Evolutionary conservation across 2,888 invertebrate species (phyloP).

Genomic region (Nymphalis urticae): DNA sequence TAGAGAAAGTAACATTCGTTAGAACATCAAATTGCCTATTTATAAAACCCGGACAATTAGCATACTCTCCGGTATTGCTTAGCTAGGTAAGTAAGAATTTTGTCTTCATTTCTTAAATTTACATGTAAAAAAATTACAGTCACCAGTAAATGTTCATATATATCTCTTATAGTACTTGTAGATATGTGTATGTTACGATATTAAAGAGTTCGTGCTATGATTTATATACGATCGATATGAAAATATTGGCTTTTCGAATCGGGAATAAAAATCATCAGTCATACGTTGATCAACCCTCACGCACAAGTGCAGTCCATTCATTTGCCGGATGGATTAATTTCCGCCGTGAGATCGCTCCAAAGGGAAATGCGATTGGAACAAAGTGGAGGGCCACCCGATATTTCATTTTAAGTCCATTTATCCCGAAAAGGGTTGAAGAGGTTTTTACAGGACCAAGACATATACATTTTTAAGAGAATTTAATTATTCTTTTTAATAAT

Average conservation of each 20-base stretch:
- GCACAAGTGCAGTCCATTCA: slow-evolving; percentile 79
- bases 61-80: no score
- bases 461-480: no score
- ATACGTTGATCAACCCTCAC: slow-evolving; percentile 61
- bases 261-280: slow-evolving; percentile 56
- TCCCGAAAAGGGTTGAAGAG: slow-evolving; percentile 39
- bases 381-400: slow-evolving; percentile 64
- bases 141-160: neutral
- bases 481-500: slow-evolving; percentile 5
- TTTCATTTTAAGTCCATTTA: slow-evolving; percentile 67
- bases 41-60: no score
- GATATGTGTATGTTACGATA: neutral
- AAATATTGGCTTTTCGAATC: slow-evolving; percentile 37
- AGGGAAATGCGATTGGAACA: slow-evolving; percentile 79
- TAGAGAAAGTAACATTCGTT: no score
- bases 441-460: slow-evolving; percentile 19
- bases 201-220: slow-evolving; percentile 1
- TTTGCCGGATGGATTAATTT: slow-evolving; percentile 80
- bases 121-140: no score
- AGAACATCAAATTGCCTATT: no score
- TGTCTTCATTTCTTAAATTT: no score
- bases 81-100: no score
- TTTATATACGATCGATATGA: slow-evolving; percentile 1
- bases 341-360: slow-evolving; percentile 77
- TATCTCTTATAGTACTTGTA: neutral